Percentiles rank a stretch among this genome's conserved stretches.
Conservation (phyloP, 2,113 vertebrate genomes). For the Anguilla japonica region DNA sequence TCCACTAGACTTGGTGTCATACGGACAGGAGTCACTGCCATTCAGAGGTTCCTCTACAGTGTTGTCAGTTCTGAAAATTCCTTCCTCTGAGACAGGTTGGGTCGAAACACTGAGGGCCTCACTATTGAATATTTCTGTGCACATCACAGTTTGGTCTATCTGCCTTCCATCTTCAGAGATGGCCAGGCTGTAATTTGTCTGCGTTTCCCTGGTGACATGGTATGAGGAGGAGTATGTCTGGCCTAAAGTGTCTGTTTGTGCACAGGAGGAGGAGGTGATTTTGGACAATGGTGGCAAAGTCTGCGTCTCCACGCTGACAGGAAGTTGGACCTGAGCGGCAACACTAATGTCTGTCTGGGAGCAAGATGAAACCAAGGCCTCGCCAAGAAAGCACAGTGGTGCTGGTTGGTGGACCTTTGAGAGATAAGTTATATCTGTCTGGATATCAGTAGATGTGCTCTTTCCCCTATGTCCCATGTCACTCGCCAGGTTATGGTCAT, state of each 20-base stretch:
- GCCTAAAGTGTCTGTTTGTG: conserved; percentile 71
- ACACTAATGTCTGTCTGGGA: conserved; percentile 96
- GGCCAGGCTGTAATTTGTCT: conserved; percentile 65
- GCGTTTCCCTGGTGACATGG: conserved; percentile 83
- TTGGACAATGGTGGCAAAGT: conserved; percentile 77
- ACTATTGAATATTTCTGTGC: conserved; percentile 76
- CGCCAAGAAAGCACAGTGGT: conserved; percentile 62
- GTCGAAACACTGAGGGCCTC: conserved; percentile 78
- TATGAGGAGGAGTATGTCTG: conserved; percentile 65
- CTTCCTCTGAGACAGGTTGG: conserved; percentile 68
- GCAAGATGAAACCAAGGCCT: conserved; percentile 83
- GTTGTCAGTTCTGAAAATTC: conserved; percentile 56
- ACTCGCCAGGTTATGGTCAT: conserved; percentile 51
- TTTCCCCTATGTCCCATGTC: conserved; percentile 65
- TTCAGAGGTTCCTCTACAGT: conserved; percentile 67
- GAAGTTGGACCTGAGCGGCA: conserved; percentile 84
- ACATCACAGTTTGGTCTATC: conserved; percentile 78
- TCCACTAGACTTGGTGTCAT: conserved; percentile 71
- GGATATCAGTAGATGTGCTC: conserved; percentile 86
- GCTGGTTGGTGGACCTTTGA: conserved; percentile 65
- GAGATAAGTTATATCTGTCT: conserved; percentile 84
- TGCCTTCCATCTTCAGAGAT: conserved; percentile 65
- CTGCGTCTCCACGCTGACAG: conserved; percentile 91
- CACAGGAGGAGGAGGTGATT: conserved; percentile 81
- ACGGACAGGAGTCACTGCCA: conserved; percentile 62